Evolutionary conservation across 2,888 invertebrate species (phyloP), one percentile per base, ranked within the genome.

Genomic region (Hemistola chrysoprasaria): DNA sequence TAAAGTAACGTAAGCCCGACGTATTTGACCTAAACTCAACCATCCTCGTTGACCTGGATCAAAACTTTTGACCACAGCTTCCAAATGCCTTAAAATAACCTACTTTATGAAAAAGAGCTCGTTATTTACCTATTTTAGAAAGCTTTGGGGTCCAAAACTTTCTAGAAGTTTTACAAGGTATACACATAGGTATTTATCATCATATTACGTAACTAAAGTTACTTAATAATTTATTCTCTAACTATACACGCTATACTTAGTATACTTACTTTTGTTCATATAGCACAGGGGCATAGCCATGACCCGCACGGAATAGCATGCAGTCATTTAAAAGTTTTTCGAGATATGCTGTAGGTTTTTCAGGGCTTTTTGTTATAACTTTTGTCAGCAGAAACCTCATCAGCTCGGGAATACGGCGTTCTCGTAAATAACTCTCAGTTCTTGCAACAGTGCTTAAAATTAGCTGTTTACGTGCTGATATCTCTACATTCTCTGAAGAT

Each of bases 21-120:
- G 71, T 7, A 78, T 61, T 74, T 88, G 86, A n/a, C 78, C 80
- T 9, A 67, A 50, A 40, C 63, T 78, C 25, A 88, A 43, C 82
- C 84, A 86, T 8, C 87, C 87, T 8, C 84, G 71, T 37, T 77
- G 59, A 8, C 81, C 71, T 1, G 86, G 87, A 51, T 88, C 87
- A 62, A 88, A 87, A 57, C 86, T 88, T 57, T 78, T 82, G 1
- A 88, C 56, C 6, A 84, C 58, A 6, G 82, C 82, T 59, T 79
- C 62, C 27, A 87, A 45, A 45, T 86, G 86, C 28, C 84, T 85
- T 46, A 0, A 50, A 48, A n/a, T n/a, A n/a, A n/a, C n/a, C n/a
- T n/a, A n/a, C n/a, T n/a, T n/a, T n/a, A n/a, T n/a, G n/a, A n/a
- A n/a, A n/a, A n/a, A n/a, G n/a, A n/a, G n/a, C n/a, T n/a, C n/a